phyloP scores from a whole-genome alignment of 2,113 vertebrate genomes.

The Mormyrus lacerda region DNA sequence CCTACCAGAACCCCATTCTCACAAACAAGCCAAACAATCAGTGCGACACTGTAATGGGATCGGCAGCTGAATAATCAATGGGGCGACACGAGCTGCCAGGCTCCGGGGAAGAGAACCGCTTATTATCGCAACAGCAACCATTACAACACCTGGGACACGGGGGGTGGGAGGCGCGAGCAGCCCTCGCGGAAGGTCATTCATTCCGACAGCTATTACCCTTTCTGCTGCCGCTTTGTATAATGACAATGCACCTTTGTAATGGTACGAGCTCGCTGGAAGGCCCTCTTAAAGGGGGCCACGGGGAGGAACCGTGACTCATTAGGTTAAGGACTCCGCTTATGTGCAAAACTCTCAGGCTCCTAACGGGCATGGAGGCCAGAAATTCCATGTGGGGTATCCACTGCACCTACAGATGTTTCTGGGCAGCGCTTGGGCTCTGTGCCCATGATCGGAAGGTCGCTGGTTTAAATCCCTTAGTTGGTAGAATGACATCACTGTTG shows the following conservation, averaged over 20 bases:
- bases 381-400: neutral
- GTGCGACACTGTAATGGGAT: neutral
- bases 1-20: neutral
- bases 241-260: neutral
- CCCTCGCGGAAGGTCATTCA: neutral
- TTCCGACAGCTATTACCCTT: neutral
- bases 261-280: neutral
- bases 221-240: neutral
- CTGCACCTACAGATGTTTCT: neutral
- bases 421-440: neutral
- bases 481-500: neutral
- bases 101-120: neutral
- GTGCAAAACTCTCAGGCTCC: neutral
- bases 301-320: neutral
- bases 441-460: neutral
- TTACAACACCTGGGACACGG: neutral
- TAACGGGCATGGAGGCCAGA: neutral
- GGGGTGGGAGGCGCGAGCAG: neutral
- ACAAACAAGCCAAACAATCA: slow-evolving; percentile 9
- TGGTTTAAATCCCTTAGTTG: neutral
- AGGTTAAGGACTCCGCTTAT: neutral
- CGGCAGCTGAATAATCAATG: slow-evolving; percentile 15
- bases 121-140: neutral
- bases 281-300: neutral
- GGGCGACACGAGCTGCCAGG: neutral